phyloP scores from a whole-genome alignment of 2,888 invertebrate genomes.

The Cataglyphis cursor region DNA sequence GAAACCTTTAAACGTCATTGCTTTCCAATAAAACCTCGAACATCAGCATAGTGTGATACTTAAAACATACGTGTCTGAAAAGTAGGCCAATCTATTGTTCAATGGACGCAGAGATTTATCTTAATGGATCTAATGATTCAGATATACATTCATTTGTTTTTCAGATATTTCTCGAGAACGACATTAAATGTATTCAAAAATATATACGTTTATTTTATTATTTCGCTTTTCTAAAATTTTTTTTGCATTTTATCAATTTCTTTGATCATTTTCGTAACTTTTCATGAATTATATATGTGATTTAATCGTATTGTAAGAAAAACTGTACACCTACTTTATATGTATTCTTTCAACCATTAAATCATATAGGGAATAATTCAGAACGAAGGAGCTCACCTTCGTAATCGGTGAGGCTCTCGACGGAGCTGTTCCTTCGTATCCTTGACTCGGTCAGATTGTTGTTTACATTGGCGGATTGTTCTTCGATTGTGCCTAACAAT shows the following conservation, averaged over 20 bases:
- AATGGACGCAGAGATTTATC: constrained; percentile 1
- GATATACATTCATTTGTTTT: background rate
- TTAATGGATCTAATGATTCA: constrained; percentile 20
- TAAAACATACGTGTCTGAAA: constrained; percentile 12
- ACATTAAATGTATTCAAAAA: background rate
- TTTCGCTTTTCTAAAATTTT: too few species aligned
- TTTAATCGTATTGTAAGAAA: constrained; percentile 2
- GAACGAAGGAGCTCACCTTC: constrained; percentile 85
- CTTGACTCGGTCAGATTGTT: constrained; percentile 80
- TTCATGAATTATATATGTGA: background rate
- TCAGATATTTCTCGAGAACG: background rate
- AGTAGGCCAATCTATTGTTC: constrained; percentile 37
- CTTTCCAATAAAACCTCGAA: constrained; percentile 47
- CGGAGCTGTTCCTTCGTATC: constrained; percentile 85
- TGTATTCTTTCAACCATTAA: background rate
- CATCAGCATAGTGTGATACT: background rate
- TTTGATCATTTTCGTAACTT: background rate
- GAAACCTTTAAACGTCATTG: constrained; percentile 46
- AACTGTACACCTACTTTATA: background rate
- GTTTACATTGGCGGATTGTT: constrained; percentile 74
- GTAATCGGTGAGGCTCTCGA: constrained; percentile 88
- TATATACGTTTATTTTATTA: background rate
- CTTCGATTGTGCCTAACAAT: constrained; percentile 48
- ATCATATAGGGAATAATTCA: background rate
- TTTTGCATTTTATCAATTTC: background rate